A percentile compares a stretch with the other conserved stretches of the same genome.
Evolutionary conservation across 2,113 vertebrate species (phyloP).

Genomic region (Eolophus roseicapilla): DNA sequence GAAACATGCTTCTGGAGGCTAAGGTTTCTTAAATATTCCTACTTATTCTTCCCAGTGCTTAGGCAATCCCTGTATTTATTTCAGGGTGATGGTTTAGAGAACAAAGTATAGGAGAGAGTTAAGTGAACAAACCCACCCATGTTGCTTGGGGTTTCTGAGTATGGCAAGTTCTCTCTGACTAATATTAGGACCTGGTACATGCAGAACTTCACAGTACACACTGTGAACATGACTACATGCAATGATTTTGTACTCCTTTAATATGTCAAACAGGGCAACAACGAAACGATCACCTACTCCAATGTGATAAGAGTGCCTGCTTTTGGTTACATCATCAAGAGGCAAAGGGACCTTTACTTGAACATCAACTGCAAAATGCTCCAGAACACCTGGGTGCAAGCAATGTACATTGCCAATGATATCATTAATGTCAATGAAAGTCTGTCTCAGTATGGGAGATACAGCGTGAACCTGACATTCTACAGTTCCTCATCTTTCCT

Average conservation of each 20-base stretch:
- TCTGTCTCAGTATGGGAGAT: slow-evolving; percentile 55
- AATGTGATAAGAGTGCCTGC: slow-evolving; percentile 55
- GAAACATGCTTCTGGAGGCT: not conserved
- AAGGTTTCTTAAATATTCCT: not conserved
- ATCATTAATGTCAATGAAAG: not conserved
- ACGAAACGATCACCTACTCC: slow-evolving; percentile 65
- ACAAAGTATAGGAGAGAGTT: not conserved
- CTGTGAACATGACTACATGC: not conserved
- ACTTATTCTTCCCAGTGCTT: not conserved
- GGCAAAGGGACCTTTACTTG: slow-evolving; percentile 51
- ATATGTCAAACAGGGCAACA: slow-evolving; percentile 43
- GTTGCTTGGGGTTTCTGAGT: not conserved
- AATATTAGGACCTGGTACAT: not conserved
- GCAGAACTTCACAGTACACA: not conserved
- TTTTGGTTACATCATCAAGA: slow-evolving; percentile 22
- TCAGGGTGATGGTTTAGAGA: not conserved
- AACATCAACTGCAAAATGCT: slow-evolving; percentile 73
- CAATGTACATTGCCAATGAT: slow-evolving; percentile 22
- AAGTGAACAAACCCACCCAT: not conserved
- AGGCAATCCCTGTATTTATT: not conserved
- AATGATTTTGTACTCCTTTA: not conserved
- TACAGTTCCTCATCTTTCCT: slow-evolving; percentile 68
- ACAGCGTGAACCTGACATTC: slow-evolving; percentile 31
- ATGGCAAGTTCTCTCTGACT: not conserved
- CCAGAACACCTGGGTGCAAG: slow-evolving; percentile 59